Evolutionary conservation across 2,113 vertebrate genomes (phyloP).

Genomic region (Lichenostomus cassidix): DNA sequence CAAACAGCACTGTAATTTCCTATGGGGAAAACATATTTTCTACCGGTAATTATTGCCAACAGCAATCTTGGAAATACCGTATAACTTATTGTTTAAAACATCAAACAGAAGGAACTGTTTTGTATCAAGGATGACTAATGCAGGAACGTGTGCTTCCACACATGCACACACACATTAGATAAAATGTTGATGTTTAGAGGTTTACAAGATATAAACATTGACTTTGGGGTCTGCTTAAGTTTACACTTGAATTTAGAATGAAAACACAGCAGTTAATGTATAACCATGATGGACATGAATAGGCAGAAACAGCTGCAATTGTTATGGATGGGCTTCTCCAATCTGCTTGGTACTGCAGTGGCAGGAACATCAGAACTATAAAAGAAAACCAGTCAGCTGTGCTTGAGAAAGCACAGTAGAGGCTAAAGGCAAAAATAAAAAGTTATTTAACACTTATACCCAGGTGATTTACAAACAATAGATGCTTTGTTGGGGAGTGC

Average conservation of each 20-base stretch:
- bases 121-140: slow-evolving; percentile 60
- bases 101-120: slow-evolving; percentile 72
- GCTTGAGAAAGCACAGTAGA: background rate
- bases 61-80: slow-evolving; percentile 68
- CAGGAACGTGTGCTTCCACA: slow-evolving; percentile 54
- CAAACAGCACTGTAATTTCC: slow-evolving; percentile 72
- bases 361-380: background rate
- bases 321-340: background rate
- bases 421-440: slow-evolving; percentile 7
- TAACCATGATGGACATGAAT: background rate
- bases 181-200: slow-evolving; percentile 54
- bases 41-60: slow-evolving; percentile 59
- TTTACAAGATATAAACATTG: slow-evolving; percentile 46
- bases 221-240: slow-evolving; percentile 45
- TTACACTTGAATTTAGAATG: slow-evolving; percentile 6
- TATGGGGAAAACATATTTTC: slow-evolving; percentile 70
- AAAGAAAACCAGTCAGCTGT: background rate
- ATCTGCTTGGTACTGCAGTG: background rate
- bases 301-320: slow-evolving; percentile 12
- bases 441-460: background rate
- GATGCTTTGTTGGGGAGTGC: background rate
- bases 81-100: slow-evolving; percentile 67
- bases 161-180: slow-evolving; percentile 31
- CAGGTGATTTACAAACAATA: slow-evolving; percentile 14
- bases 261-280: background rate